Percentiles rank a stretch among this genome's conserved stretches.
phyloP scores from a whole-genome alignment of 2,888 invertebrate species.

The Corythucha ciliata region DNA sequence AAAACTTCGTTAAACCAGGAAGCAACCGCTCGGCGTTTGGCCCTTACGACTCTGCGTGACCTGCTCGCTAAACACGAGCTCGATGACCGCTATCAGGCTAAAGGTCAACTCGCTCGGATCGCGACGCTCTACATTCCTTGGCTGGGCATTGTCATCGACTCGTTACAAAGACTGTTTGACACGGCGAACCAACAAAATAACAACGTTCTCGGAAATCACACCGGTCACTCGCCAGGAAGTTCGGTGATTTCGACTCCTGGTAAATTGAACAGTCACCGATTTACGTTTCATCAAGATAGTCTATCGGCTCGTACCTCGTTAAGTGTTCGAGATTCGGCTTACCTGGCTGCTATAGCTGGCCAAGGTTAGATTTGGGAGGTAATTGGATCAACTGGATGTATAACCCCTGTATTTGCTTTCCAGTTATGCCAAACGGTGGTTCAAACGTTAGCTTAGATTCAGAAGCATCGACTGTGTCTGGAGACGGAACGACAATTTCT shows the following conservation, averaged over 20 bases:
- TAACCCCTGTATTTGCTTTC: neutral
- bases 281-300: constrained; percentile 65
- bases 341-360: constrained; percentile 62
- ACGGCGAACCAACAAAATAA: too few species aligned
- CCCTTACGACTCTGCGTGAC: constrained; percentile 71
- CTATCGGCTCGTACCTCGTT: constrained; percentile 60
- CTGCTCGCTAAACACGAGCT: constrained; percentile 88
- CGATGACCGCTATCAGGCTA: constrained; percentile 78
- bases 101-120: constrained; percentile 73
- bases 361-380: constrained; percentile 43
- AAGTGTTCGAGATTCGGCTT: constrained; percentile 65
- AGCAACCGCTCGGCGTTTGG: constrained; percentile 68
- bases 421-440: constrained; percentile 62
- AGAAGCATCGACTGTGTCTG: constrained; percentile 58
- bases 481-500: constrained; percentile 48
- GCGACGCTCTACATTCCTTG: constrained; percentile 86
- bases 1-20: constrained; percentile 77
- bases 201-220: too few species aligned
- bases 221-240: constrained; percentile 27
- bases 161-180: constrained; percentile 58
- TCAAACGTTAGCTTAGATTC: constrained; percentile 66
- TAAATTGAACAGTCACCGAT: constrained; percentile 41
- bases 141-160: constrained; percentile 78
- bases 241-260: constrained; percentile 27
- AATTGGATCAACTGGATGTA: neutral